These are phyloP conservation scores for Aleiodes sp. DNA, from an alignment of 1,140 invertebrate genomes.

Conservation along the genomic window DNA sequence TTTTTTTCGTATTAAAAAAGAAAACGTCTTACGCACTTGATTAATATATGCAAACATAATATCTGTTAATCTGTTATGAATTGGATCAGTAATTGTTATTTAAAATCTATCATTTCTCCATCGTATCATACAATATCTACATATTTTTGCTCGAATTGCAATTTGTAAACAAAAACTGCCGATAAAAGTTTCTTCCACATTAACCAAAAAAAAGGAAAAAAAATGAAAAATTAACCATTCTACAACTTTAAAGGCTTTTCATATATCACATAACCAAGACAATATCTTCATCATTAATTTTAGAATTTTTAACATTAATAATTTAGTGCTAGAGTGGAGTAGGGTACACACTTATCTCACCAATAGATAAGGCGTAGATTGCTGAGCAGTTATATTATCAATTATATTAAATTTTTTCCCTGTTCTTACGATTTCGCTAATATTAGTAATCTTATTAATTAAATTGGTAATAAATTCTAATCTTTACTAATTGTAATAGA, in stretches of 20 bases:
- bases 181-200: slow-evolving; percentile 50
- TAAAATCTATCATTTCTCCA: slow-evolving; percentile 40
- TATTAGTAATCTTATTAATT: not conserved
- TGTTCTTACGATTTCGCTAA: slow-evolving; percentile 15
- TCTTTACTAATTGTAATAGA: slow-evolving; percentile 47
- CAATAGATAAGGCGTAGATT: slow-evolving; percentile 48
- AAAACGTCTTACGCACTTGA: slow-evolving; percentile 28
- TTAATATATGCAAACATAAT: slow-evolving; percentile 49
- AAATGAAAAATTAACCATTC: slow-evolving; percentile 41
- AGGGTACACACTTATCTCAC: slow-evolving; percentile 42
- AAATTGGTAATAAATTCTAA: slow-evolving; percentile 41
- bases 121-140: slow-evolving; percentile 60
- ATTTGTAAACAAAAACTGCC: slow-evolving; percentile 48
- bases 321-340: slow-evolving; percentile 48
- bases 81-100: slow-evolving; percentile 45
- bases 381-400: slow-evolving; percentile 45
- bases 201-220: slow-evolving; percentile 40
- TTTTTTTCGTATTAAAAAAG: not conserved
- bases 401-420: slow-evolving; percentile 11
- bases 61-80: slow-evolving; percentile 41
- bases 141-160: slow-evolving; percentile 40
- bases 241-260: slow-evolving; percentile 55
- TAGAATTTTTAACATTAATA: slow-evolving; percentile 47
- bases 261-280: slow-evolving; percentile 58
- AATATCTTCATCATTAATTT: slow-evolving; percentile 40